Evolutionary conservation across 2,797 vertebrate species (phyloP).

Genomic region (Brachyrhaphis roseni): DNA sequence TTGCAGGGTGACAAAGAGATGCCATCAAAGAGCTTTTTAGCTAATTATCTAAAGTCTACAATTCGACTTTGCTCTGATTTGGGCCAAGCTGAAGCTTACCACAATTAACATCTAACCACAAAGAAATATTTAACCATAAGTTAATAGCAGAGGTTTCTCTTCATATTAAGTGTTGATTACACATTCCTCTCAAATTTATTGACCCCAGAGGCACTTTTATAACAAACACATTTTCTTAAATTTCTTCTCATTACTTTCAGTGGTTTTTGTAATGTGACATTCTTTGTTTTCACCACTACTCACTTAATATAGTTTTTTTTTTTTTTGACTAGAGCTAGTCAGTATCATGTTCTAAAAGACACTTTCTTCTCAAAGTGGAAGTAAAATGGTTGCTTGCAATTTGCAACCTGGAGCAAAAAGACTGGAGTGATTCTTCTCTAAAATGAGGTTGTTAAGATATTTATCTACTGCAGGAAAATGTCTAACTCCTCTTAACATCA

Average conservation of each 20-base stretch:
- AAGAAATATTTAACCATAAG: neutral
- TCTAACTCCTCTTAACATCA: neutral
- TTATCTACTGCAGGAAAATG: neutral
- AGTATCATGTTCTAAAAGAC: too few species aligned
- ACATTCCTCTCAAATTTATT: constrained; percentile 1
- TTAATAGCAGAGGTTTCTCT: neutral
- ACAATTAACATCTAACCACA: neutral
- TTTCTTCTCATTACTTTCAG: neutral
- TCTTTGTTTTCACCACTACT: neutral
- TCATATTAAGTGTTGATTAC: constrained; percentile 4
- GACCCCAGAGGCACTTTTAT: neutral
- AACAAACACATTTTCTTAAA: neutral
- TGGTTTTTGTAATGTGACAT: neutral
- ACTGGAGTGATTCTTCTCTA: neutral
- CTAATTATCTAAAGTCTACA: constrained; percentile 19
- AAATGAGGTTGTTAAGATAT: neutral
- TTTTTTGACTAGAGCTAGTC: too few species aligned
- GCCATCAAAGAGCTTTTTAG: constrained; percentile 10
- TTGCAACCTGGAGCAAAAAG: neutral
- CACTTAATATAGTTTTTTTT: neutral
- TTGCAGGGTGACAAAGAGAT: constrained; percentile 16
- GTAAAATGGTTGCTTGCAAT: too few species aligned
- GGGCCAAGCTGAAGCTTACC: neutral
- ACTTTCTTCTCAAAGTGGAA: too few species aligned
- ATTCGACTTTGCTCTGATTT: constrained; percentile 27